Base-by-base conservation (phyloP, 2,113 vertebrate species). In the Rissa tridactyla region DNA sequence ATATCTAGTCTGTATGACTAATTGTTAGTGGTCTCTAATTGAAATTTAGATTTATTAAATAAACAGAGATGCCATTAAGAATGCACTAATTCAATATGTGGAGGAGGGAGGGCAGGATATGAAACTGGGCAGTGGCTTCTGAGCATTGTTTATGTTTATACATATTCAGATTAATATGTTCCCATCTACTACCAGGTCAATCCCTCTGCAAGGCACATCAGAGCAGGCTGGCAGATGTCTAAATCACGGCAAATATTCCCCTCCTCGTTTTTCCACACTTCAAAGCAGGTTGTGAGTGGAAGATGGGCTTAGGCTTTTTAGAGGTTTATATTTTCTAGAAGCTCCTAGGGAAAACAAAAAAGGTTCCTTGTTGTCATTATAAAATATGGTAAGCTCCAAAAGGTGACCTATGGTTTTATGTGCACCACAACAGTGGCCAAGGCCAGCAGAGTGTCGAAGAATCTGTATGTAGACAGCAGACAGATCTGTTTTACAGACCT, bases 1-100 rank as follows among this genome's bases (percentile, higher is more conserved):
- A 93, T 82, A 95, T 95, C 90, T 94, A 91, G 70, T 64, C 86
- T 94, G 57, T 82, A 92, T 95, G 90, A 95, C 77, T 95, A 97
- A 95, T 89, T 88, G 82, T 94, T 96, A 90, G 88, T 80, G 75
- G 86, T 96, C 82, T 90, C 89, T 94, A 95, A 92, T 90, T 96
- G 93, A 83, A 97, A 93, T 94, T 96, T 93, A 97, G 84, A 94
- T 94, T 83, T 78, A 89, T 92, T 96, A 94, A 96, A 89, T 87
- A 90, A 96, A 93, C 91, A 94, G 62, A 95, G 86, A 94, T 86
- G 66, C 75, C 80, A 93, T 85, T 95, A 97, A 77, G 95, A 95
- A 94, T 94, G 86, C 90, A 79, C 87, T 78, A 94, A 91, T 71
- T 79, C 34, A 69, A 88, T 86, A 90, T 84, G 84, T 75, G 82